Conservation (phyloP, 2,888 invertebrate species). For the Idaea straminata region DNA sequence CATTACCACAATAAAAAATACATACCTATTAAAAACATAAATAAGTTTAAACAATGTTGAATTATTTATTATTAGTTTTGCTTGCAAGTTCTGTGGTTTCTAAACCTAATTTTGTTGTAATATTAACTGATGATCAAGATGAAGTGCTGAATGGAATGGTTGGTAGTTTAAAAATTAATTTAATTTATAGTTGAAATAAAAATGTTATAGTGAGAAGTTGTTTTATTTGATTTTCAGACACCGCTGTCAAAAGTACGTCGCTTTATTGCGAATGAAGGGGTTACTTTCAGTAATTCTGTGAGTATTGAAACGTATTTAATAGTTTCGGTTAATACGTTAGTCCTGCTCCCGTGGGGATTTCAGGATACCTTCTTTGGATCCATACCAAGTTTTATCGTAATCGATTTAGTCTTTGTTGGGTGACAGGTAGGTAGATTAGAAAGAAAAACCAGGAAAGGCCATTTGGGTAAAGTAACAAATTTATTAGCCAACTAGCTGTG, state of each 20-base stretch:
- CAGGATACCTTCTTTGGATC: too few relatives aligned
- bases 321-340: background rate
- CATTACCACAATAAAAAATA: constrained; percentile 65
- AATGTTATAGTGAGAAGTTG: constrained; percentile 49
- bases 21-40: constrained; percentile 31
- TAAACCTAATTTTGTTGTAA: constrained; percentile 86
- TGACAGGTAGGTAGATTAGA: background rate
- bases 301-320: constrained; percentile 46
- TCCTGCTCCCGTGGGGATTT: too few relatives aligned
- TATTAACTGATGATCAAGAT: constrained; percentile 94
- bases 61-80: constrained; percentile 57
- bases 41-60: constrained; percentile 57
- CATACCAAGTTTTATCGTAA: constrained; percentile 1
- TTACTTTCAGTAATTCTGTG: constrained; percentile 87
- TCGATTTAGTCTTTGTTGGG: background rate
- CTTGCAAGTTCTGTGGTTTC: constrained; percentile 41
- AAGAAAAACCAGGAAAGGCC: too few relatives aligned
- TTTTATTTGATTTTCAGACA: constrained; percentile 72
- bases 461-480: too few relatives aligned
- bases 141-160: constrained; percentile 88
- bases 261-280: constrained; percentile 83
- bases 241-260: constrained; percentile 84
- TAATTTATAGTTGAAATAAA: constrained; percentile 39
- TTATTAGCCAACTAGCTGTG: too few relatives aligned
- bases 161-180: constrained; percentile 52